phyloP scores from a whole-genome alignment of 2,113 vertebrate species.

The Chaetops frenatus region DNA sequence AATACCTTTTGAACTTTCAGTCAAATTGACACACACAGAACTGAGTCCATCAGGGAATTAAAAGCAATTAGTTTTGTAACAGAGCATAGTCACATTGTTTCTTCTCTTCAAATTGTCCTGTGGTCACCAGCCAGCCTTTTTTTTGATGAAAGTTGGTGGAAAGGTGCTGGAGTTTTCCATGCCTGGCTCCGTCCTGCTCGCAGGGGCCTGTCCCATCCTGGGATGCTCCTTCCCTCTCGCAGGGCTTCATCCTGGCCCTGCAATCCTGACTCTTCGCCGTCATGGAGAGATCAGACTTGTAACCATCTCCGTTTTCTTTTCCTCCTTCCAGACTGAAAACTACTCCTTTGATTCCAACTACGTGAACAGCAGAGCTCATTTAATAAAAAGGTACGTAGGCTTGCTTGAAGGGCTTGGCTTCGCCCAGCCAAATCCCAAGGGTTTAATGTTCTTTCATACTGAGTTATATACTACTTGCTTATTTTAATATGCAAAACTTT shows the following conservation, averaged over 20 bases:
- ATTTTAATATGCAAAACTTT: conserved; percentile 22
- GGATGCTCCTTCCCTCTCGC: background rate
- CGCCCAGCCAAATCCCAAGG: conserved; percentile 3
- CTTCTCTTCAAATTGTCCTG: conserved; percentile 47
- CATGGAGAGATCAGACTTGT: background rate
- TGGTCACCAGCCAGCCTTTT: conserved; percentile 38
- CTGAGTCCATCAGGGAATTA: conserved; percentile 59
- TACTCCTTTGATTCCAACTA: conserved; percentile 99
- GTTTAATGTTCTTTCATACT: background rate
- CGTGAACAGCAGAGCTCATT: conserved; percentile 97
- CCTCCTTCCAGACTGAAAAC: conserved; percentile 91
- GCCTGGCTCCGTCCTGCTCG: fast-evolving
- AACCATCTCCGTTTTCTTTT: conserved; percentile 64
- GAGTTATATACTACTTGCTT: background rate
- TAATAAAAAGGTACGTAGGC: conserved; percentile 96
- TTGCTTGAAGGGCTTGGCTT: conserved; percentile 5
- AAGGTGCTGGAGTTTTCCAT: background rate
- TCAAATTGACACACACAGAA: conserved; percentile 63
- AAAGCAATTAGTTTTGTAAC: conserved; percentile 71
- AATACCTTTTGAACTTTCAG: conserved; percentile 74
- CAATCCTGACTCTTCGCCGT: background rate
- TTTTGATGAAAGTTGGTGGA: background rate
- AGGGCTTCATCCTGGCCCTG: background rate
- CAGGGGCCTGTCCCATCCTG: background rate
- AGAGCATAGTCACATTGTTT: conserved; percentile 50